These are phyloP conservation scores for Ips nitidus DNA, from an alignment of 1,140 invertebrate species.

Conservation along the genomic window DNA sequence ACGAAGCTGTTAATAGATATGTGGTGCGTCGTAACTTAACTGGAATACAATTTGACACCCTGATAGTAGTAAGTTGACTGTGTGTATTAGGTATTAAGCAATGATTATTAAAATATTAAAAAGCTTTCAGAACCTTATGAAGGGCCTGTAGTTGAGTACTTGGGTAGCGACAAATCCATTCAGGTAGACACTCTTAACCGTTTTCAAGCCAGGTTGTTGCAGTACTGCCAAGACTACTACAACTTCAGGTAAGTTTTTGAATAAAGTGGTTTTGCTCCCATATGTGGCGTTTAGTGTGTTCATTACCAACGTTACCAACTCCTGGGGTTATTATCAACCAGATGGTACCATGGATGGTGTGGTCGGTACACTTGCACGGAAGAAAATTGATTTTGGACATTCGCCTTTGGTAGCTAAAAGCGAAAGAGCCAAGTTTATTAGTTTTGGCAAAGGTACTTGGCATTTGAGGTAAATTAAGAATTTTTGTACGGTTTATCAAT, in stretches of 20 bases:
- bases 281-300: neutral
- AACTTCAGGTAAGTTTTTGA: constrained; percentile 48
- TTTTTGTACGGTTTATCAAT: neutral
- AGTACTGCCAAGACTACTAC: constrained; percentile 61
- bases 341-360: constrained; percentile 69
- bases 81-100: no score
- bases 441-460: constrained; percentile 63
- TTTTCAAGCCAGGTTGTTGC: constrained; percentile 60
- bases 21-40: constrained; percentile 56
- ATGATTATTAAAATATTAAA: no score
- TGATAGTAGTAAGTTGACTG: constrained; percentile 52
- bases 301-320: constrained; percentile 43
- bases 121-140: constrained; percentile 50
- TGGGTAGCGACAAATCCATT: constrained; percentile 54
- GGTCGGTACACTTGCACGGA: constrained; percentile 60
- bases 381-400: constrained; percentile 61
- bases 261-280: neutral
- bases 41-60: constrained; percentile 55
- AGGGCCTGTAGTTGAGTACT: constrained; percentile 58
- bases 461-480: constrained; percentile 54
- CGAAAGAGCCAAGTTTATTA: constrained; percentile 60
- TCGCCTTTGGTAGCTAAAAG: constrained; percentile 61
- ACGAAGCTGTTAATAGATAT: constrained; percentile 51
- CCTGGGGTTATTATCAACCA: constrained; percentile 63
- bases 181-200: constrained; percentile 64